Evolutionary conservation across 2,113 vertebrate genomes (phyloP), one percentile per base, ranked within the genome.

Genomic region (Tetrax tetrax): DNA sequence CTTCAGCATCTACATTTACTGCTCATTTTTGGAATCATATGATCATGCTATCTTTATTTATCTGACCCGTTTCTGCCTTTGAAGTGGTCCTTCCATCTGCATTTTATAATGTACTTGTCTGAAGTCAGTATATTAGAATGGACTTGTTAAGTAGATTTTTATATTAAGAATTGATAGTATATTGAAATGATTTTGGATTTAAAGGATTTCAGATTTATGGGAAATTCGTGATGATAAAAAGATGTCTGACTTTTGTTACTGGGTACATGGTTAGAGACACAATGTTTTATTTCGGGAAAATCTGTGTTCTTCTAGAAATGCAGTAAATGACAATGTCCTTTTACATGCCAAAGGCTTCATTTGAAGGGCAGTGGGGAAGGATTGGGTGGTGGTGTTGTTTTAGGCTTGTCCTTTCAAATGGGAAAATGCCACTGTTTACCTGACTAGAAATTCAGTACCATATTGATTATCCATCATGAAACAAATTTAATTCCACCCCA

Each of bases 391-490:
- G 5, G 12, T 64, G 10, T 23, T 80, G 6, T 94, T 87, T 63
- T 51, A 77, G 59, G 27, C 8, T 89, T 95, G 35, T 64, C 48
- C 43, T 78, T 88, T 15, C n/a, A 20, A 57, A 20, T 84, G 56
- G 28, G 16, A 92, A 92, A 91, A 71, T 72, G 31, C 27, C 28
- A 12, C 31, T 82, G 9, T 87, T 90, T 83, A 76, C 45, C 47
- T 65, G 22, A 61, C n/a, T 64, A 57, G 47, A 43, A 87, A 66
- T 82, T 37, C 8, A 68, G 79, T 89, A 29, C 54, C 6, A 5
- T 69, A 66, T 91, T 87, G 90, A 92, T 95, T 87, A 87, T 59
- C 28, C 31, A 95, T 41, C 31, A 63, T 89, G 48, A 86, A 95
- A 70, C 12, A 78, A 69, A 77, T 43, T 89, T 87, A 53, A 72